Conservation (phyloP, 2,113 vertebrate species). For the Fregata magnificens region DNA sequence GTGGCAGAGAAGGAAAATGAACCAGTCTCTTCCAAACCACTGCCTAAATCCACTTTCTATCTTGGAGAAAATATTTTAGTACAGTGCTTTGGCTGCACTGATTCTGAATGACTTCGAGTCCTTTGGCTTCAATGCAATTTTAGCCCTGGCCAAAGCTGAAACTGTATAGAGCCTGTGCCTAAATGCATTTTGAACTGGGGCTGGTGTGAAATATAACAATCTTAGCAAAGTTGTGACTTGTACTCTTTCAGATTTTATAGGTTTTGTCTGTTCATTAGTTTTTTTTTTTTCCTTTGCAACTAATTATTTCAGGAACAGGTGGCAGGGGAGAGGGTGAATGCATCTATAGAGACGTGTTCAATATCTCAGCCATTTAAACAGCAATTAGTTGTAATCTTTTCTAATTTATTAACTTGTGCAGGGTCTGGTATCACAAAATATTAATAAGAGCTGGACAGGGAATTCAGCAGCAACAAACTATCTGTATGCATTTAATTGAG, state of each 20-base stretch:
- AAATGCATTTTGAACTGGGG: background rate
- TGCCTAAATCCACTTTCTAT: background rate
- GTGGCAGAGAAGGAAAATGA: background rate
- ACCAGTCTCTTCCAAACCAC: background rate
- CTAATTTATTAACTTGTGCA: conserved; percentile 5
- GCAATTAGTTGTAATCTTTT: background rate
- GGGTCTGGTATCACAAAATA: background rate
- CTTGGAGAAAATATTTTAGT: background rate
- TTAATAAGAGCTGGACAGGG: background rate
- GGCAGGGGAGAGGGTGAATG: background rate
- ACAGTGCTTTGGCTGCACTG: background rate
- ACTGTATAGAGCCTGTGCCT: background rate
- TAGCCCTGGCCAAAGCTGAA: background rate
- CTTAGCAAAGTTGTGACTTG: background rate
- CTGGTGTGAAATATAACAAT: background rate
- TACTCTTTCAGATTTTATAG: background rate
- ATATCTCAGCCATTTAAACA: background rate
- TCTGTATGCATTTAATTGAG: background rate
- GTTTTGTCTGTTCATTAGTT: background rate
- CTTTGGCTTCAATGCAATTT: background rate
- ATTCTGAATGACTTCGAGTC: background rate
- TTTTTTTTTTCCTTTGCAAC: background rate
- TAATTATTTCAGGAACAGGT: background rate
- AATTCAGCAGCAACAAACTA: background rate
- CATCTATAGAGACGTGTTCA: background rate